phyloP scores from a whole-genome alignment of 2,113 vertebrate genomes.

The Brevimyrus niger region DNA sequence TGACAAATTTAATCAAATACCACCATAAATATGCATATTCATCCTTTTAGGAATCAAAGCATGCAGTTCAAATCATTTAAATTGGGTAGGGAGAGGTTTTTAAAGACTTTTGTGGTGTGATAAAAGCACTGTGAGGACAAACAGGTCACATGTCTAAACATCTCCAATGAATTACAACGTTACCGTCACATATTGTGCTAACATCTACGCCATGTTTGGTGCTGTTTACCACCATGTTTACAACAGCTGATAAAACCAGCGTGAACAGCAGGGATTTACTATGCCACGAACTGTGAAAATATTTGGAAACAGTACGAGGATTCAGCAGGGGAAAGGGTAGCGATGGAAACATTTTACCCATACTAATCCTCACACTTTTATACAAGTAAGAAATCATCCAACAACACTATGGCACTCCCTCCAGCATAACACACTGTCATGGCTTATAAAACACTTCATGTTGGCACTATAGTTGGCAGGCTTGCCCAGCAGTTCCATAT shows the following conservation, averaged over 20 bases:
- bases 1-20: not conserved
- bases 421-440: not conserved
- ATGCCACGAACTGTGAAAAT: not conserved
- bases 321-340: not conserved
- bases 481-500: not conserved
- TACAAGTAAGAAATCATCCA: not conserved
- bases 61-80: not conserved
- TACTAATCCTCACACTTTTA: not conserved
- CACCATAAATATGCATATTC: conserved; percentile 5
- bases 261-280: not conserved
- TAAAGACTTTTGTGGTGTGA: not conserved
- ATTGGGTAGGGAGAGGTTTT: not conserved
- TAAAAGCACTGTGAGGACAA: not conserved
- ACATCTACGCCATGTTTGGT: not conserved
- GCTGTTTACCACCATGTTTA: not conserved
- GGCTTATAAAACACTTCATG: not conserved
- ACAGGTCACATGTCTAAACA: not conserved
- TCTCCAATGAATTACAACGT: not conserved
- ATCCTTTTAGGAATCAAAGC: not conserved
- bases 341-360: not conserved
- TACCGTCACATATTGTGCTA: not conserved
- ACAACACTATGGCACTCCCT: not conserved
- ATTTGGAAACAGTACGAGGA: not conserved
- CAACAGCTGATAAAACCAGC: not conserved
- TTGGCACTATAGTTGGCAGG: not conserved